Percentiles rank a stretch among this genome's conserved stretches.
phyloP scores from a whole-genome alignment of 2,113 vertebrate species.

The Bothrops jararaca region DNA sequence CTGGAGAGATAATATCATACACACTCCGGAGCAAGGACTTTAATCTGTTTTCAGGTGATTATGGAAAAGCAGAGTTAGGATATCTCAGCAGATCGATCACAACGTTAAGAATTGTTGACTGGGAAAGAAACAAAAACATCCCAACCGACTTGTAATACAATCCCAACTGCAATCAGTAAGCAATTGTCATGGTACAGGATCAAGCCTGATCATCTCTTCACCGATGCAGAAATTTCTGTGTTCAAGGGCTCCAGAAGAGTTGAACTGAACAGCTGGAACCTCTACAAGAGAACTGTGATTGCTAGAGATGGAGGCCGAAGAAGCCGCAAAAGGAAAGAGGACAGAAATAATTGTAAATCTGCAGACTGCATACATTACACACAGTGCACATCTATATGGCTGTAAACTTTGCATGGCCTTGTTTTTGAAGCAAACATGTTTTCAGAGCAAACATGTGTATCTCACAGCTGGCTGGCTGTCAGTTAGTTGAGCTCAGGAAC shows the following conservation, averaged over 20 bases:
- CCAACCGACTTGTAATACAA: too few relatives aligned
- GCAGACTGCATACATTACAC: background rate
- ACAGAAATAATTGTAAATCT: background rate
- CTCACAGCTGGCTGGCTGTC: background rate
- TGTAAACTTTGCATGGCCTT: background rate
- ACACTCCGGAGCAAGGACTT: background rate
- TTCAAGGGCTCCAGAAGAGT: background rate
- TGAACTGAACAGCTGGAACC: background rate
- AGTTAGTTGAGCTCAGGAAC: background rate
- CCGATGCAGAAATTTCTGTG: background rate
- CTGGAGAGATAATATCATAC: background rate
- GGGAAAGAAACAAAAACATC: background rate
- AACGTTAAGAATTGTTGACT: background rate
- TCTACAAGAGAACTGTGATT: background rate
- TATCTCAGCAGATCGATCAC: background rate
- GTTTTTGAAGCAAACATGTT: constrained; percentile 20
- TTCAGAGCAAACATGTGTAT: background rate
- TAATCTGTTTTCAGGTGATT: background rate
- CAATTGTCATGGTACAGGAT: background rate
- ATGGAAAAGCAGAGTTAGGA: background rate
- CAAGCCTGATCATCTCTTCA: background rate
- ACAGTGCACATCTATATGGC: background rate
- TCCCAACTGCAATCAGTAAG: background rate
- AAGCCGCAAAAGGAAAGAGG: background rate
- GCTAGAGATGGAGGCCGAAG: background rate